Base-by-base conservation (phyloP, 1,140 invertebrate species). In the Drosophila erecta region DNA sequence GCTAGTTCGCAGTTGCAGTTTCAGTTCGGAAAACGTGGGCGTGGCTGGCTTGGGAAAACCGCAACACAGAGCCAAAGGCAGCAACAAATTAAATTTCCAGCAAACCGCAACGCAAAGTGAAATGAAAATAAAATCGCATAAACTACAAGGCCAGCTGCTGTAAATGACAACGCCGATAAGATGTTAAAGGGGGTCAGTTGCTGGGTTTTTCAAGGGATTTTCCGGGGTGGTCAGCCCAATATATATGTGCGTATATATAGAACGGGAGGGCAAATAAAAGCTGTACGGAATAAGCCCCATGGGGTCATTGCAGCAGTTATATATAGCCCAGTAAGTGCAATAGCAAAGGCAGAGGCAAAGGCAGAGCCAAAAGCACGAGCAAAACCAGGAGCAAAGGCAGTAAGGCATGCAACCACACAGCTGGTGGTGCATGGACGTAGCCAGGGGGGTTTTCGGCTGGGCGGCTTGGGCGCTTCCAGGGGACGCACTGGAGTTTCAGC, bases 111-210 rank as follows among this genome's bases (percentile, higher is more conserved):
- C 67, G 73, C 65, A 64, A 81, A 86, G 62, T 80, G 67, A 73
- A 86, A 81, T 74, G 75, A 71, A 79, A 81, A 73, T 79, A 87
- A 81, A 81, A 67, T 85, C 78, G 65, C 81, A 86, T 75, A 77
- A 75, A 66, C 51, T 66, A 64, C 69, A 60, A 56, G 62, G 46
- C 62, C 70, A 79, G 49, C 50, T 64, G 73, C 73, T 83, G 79
- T 64, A 83, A 81, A 69, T 83, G 79, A 81, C 79, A 81, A 65
- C 55, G 73, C 50, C 62, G 59, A 78, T 80, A 80, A 76, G 77
- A 65, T 67, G 64, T 65, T 66, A 43, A 66, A 33, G 59, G 44
- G 64, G 62, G 43, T 47, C 62, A 61, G 35, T 40, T 50, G 37
- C 3, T 38, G 49, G 14, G 12, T 15, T 46, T 46, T 15, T 46